A percentile compares a stretch with the other conserved stretches of the same genome.
Conservation (phyloP, 2,113 vertebrate genomes). For the Variabilichromis moorii region DNA sequence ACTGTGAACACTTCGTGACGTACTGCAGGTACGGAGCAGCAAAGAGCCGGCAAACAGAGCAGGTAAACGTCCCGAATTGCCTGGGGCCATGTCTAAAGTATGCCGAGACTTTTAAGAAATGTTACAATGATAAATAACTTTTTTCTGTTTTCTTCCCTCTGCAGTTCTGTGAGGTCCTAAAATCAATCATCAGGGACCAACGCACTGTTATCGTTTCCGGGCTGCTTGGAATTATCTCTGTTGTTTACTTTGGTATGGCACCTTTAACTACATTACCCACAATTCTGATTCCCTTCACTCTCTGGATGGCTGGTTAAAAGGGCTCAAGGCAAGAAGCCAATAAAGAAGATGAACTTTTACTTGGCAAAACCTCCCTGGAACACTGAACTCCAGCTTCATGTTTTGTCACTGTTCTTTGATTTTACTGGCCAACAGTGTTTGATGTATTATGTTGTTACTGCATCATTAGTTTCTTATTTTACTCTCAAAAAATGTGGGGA, state of each 20-base stretch:
- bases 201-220: constrained; percentile 77
- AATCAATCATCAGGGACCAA: constrained; percentile 87
- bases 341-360: background rate
- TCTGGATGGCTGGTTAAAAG: constrained; percentile 89
- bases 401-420: background rate
- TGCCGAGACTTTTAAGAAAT: background rate
- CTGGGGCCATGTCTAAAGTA: background rate
- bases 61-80: constrained; percentile 48
- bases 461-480: background rate
- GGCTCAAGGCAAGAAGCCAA: background rate
- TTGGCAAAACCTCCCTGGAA: background rate
- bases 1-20: constrained; percentile 94
- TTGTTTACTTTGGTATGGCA: constrained; percentile 77
- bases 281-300: constrained; percentile 79
- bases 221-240: constrained; percentile 77
- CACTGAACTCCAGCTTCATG: background rate
- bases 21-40: constrained; percentile 83
- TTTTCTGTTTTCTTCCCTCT: background rate
- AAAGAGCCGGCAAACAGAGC: constrained; percentile 81
- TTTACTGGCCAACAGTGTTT: background rate
- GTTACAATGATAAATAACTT: background rate
- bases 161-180: constrained; percentile 85
- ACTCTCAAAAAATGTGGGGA: background rate
- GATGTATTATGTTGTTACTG: background rate
- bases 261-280: constrained; percentile 82